Conservation (phyloP, 2,888 invertebrate genomes). For the Drosophila rellima region DNA sequence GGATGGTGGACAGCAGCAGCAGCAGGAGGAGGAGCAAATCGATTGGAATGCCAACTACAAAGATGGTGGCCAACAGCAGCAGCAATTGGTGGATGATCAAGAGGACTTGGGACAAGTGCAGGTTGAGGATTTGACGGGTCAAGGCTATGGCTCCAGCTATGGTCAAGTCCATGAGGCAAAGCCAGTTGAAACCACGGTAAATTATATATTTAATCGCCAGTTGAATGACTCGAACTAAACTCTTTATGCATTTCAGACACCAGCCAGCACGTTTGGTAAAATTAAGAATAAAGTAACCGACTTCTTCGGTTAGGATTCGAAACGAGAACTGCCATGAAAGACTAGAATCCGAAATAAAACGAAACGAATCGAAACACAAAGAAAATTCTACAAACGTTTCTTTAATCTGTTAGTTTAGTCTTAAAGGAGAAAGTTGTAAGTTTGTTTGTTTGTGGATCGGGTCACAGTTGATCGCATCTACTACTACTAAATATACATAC, state of each 20-base stretch:
- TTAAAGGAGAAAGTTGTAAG: slow-evolving; percentile 45
- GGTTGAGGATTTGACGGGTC: slow-evolving; percentile 52
- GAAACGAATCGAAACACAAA: slow-evolving; percentile 3
- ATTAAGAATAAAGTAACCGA: slow-evolving; percentile 74
- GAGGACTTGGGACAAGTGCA: slow-evolving; percentile 42
- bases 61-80: slow-evolving; percentile 51
- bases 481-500: slow-evolving; percentile 40
- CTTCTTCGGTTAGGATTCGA: slow-evolving; percentile 54
- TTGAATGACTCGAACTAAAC: neutral
- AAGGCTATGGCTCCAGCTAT: slow-evolving; percentile 26
- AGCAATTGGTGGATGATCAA: slow-evolving; percentile 33
- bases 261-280: slow-evolving; percentile 68
- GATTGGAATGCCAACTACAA: slow-evolving; percentile 43
- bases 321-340: slow-evolving; percentile 58
- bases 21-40: slow-evolving; percentile 30
- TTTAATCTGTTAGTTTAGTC: slow-evolving; percentile 66
- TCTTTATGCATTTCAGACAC: slow-evolving; percentile 44
- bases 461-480: slow-evolving; percentile 39
- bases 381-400: slow-evolving; percentile 61
- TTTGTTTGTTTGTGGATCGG: slow-evolving; percentile 13
- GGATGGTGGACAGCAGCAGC: slow-evolving; percentile 53
- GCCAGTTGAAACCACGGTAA: slow-evolving; percentile 52
- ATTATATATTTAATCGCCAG: neutral
- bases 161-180: slow-evolving; percentile 38
- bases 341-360: slow-evolving; percentile 28